These are phyloP conservation scores for Drosophila parthenogenetica DNA, from an alignment of 2,888 invertebrate genomes.

Conservation along the genomic window DNA sequence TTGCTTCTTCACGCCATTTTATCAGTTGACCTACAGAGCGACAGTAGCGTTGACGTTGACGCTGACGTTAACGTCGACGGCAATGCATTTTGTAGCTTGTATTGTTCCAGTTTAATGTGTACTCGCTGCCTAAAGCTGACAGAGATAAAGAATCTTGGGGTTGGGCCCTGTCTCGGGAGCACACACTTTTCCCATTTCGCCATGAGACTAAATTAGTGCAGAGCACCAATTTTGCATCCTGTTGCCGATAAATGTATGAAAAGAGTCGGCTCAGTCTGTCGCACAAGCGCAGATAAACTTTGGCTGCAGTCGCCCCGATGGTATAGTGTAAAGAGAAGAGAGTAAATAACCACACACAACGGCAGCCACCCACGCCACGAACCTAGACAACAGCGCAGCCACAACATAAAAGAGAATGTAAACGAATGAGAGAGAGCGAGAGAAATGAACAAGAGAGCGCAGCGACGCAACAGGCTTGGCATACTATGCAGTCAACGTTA, in stretches of 20 bases:
- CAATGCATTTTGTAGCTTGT: constrained; percentile 33
- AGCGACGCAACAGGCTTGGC: constrained; percentile 60
- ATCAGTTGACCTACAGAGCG: constrained; percentile 75
- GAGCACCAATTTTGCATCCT: constrained; percentile 59
- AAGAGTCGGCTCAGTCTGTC: constrained; percentile 31
- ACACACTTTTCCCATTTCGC: constrained; percentile 50
- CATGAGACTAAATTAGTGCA: constrained; percentile 51
- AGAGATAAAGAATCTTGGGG: constrained; percentile 49
- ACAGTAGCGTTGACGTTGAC: constrained; percentile 20
- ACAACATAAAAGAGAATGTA: constrained; percentile 1
- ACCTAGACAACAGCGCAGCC: constrained; percentile 14
- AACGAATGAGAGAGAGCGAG: constrained; percentile 10
- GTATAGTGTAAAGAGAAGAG: constrained; percentile 12
- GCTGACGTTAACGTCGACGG: constrained; percentile 1
- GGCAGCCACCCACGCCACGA: constrained; percentile 48
- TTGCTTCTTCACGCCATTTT: constrained; percentile 57
- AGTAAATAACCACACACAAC: constrained; percentile 1
- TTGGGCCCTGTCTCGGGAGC: constrained; percentile 28
- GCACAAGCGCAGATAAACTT: constrained; percentile 57
- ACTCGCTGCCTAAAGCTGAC: constrained; percentile 36
- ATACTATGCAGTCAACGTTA: constrained; percentile 18
- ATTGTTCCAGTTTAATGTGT: constrained; percentile 52
- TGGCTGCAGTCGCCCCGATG: constrained; percentile 32
- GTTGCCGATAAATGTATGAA: constrained; percentile 51
- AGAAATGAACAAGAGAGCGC: constrained; percentile 10